A percentile compares a stretch with the other conserved stretches of the same genome.
These are phyloP conservation scores for Calosoma granatense DNA, from an alignment of 1,140 invertebrate genomes.

Conservation along the genomic window DNA sequence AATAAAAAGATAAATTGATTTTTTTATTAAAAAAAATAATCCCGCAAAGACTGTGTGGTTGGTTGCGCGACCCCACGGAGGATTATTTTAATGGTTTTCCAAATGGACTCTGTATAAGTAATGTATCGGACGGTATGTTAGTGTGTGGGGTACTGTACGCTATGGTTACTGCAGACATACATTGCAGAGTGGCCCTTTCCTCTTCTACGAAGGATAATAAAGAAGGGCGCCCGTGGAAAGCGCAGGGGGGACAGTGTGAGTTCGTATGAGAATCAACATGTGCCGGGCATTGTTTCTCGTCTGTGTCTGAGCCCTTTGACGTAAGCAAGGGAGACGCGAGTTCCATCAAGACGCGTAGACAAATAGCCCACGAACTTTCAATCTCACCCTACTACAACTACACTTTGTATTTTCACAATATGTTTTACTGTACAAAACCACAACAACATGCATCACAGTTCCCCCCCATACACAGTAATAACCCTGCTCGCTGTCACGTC, in stretches of 20 bases:
- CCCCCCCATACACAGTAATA: neutral
- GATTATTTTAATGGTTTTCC: neutral
- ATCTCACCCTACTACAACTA: neutral
- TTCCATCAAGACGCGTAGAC: neutral
- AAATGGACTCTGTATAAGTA: neutral
- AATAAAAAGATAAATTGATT: neutral
- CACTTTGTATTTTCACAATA: neutral
- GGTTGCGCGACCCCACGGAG: neutral
- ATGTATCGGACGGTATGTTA: neutral
- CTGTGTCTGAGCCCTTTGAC: too few relatives aligned
- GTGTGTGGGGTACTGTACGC: too few relatives aligned
- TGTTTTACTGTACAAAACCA: neutral
- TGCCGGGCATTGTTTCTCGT: neutral
- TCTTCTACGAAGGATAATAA: too few relatives aligned
- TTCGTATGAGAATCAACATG: neutral
- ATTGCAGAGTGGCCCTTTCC: too few relatives aligned
- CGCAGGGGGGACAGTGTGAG: neutral
- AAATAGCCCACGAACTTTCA: neutral
- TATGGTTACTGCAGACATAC: too few relatives aligned
- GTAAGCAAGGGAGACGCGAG: too few relatives aligned
- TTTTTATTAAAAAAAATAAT: neutral
- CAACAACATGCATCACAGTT: neutral
- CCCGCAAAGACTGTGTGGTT: neutral
- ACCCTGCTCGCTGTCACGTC: too few relatives aligned
- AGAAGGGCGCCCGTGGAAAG: neutral